Conservation (phyloP, 2,888 invertebrate genomes). For the Andrena camellia region DNA sequence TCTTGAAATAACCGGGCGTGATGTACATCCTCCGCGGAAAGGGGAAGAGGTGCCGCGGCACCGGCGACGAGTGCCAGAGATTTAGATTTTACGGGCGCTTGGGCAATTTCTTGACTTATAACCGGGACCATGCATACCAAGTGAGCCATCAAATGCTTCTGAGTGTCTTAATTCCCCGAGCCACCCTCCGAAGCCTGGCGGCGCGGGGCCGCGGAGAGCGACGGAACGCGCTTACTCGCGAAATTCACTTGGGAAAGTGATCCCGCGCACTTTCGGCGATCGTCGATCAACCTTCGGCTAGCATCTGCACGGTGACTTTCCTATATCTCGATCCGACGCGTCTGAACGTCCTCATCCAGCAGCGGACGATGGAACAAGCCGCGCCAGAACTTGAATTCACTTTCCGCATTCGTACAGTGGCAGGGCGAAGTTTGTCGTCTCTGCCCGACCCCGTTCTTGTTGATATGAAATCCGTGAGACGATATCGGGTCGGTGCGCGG, state of each 20-base stretch:
- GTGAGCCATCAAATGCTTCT: constrained; percentile 60
- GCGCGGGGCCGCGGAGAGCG: not conserved
- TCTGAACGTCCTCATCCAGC: not conserved
- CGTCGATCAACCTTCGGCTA: constrained; percentile 20
- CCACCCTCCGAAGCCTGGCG: constrained; percentile 15
- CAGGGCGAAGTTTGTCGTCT: constrained; percentile 52
- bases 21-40: constrained; percentile 63
- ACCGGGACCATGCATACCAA: constrained; percentile 74
- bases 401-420: constrained; percentile 11
- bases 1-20: constrained; percentile 77
- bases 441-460: constrained; percentile 43
- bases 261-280: not conserved
- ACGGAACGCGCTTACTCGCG: not conserved
- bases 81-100: constrained; percentile 80
- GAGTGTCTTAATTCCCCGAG: constrained; percentile 49
- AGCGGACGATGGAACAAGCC: not conserved
- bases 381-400: constrained; percentile 38
- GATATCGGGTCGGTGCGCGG: constrained; percentile 64
- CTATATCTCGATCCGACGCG: not conserved
- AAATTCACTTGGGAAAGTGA: not conserved
- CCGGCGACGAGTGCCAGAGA: constrained; percentile 78
- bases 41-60: constrained; percentile 45
- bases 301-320: not conserved
- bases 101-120: constrained; percentile 79
- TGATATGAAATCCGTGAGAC: constrained; percentile 63